Evolutionary conservation across 2,888 invertebrate species (phyloP).

Genomic region (Perithous albicinctus): DNA sequence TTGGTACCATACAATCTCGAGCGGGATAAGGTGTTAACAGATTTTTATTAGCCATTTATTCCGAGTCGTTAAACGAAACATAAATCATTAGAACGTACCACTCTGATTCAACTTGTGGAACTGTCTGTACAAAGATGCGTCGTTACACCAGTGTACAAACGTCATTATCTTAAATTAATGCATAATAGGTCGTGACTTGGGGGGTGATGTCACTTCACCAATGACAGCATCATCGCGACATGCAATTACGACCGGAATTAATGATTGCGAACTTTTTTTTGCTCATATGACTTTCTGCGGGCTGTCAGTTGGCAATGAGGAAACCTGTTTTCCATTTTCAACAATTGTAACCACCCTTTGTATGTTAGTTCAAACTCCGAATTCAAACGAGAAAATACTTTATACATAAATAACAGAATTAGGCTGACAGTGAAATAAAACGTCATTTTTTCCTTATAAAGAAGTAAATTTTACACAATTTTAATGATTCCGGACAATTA

Average conservation of each 20-base stretch:
- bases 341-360: not conserved
- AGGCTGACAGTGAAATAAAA: not conserved
- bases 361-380: not conserved
- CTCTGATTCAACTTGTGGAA: conserved; percentile 37
- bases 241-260: conserved; percentile 37
- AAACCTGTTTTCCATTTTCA: not conserved
- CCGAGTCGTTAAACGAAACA: not conserved
- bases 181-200: conserved; percentile 74
- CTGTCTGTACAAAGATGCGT: conserved; percentile 49
- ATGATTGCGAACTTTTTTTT: conserved; percentile 45
- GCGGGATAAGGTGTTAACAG: conserved; percentile 52
- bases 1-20: conserved; percentile 14
- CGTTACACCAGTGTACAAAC: conserved; percentile 47
- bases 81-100: not conserved
- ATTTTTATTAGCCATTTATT: conserved; percentile 43
- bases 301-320: not conserved
- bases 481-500: not conserved
- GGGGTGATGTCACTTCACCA: conserved; percentile 57
- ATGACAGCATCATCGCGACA: conserved; percentile 50
- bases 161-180: conserved; percentile 56
- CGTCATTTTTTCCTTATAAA: not conserved
- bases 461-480: not conserved
- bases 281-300: not conserved
- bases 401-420: not conserved
- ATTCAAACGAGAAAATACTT: not conserved